Base-by-base conservation (phyloP, 2,113 vertebrate genomes). In the Syngnathus scovelli region DNA sequence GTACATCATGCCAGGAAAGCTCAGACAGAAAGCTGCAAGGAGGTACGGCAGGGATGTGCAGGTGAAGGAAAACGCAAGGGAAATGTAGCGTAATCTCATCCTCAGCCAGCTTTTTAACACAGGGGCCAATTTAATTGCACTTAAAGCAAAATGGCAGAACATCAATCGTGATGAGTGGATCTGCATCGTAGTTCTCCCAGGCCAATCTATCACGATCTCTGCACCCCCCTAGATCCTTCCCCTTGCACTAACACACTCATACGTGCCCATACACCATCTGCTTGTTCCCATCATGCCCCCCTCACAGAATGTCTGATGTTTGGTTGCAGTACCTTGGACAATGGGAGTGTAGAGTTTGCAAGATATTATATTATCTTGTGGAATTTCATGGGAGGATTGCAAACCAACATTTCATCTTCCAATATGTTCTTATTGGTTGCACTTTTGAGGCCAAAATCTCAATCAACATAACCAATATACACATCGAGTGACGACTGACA, bases 131-230 rank as follows among this genome's bases (percentile, higher is more conserved):
- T 92, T 92, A 92, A 92, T 92, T 92, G 90, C 92, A 92, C 91
- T 92, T 92, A 92, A 92, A 91, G 90, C 90, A 87, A 86, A 89
- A 91, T 90, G 89, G 90, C 91, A 92, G 87, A 90, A 90, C 91
- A 92, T 92, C 92, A 92, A 92, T 92, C 92, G 92, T 92, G 90
- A 92, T 92, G 92, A 92, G 91, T 92, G 88, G 90, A 92, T 92
- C 90, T 91, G 87, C 90, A 92, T 91, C 90, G 78, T 81, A 76
- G 86, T 85, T 87, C 86, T 90, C 88, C 87, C 88, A 84, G 87
- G 83, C 89, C 88, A 91, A 91, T 92, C 89, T 92, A 92, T 92
- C 92, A 91, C 90, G 83, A 91, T 89, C 81, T 85, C 73, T 81
- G 81, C 60, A 55, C 55, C 61, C 2, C 19, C 49, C 8, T 16